phyloP scores from a whole-genome alignment of 2,113 vertebrate genomes.

The Nothocercus julius region DNA sequence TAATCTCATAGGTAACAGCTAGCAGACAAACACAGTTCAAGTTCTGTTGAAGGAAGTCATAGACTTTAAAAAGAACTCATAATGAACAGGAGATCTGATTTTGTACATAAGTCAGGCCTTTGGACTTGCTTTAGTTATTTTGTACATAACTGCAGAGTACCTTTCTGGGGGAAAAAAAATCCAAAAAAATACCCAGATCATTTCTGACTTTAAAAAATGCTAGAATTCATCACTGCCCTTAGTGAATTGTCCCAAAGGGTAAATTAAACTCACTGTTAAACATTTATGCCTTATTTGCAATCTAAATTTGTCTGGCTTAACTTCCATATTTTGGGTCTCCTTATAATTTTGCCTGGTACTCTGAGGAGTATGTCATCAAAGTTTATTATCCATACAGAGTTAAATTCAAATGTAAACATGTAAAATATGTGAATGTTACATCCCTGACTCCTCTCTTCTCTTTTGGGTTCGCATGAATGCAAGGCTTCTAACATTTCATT shows the following conservation, averaged over 20 bases:
- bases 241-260: not conserved
- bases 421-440: not conserved
- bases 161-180: not conserved
- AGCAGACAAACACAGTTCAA: not conserved
- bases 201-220: not conserved
- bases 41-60: not conserved
- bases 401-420: not conserved
- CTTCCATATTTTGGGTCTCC: not conserved
- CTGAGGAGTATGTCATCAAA: not conserved
- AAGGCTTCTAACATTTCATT: not conserved
- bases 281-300: not conserved
- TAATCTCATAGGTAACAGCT: not conserved
- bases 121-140: not conserved
- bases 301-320: not conserved
- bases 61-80: not conserved
- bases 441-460: not conserved
- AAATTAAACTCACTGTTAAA: not conserved
- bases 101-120: not conserved
- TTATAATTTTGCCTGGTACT: not conserved
- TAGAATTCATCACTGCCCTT: not conserved
- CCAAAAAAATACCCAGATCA: no score
- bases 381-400: not conserved
- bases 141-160: not conserved
- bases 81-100: not conserved
- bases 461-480: rapidly evolving